Conservation (phyloP, 2,888 invertebrate species). For the Escarpia spicata region DNA sequence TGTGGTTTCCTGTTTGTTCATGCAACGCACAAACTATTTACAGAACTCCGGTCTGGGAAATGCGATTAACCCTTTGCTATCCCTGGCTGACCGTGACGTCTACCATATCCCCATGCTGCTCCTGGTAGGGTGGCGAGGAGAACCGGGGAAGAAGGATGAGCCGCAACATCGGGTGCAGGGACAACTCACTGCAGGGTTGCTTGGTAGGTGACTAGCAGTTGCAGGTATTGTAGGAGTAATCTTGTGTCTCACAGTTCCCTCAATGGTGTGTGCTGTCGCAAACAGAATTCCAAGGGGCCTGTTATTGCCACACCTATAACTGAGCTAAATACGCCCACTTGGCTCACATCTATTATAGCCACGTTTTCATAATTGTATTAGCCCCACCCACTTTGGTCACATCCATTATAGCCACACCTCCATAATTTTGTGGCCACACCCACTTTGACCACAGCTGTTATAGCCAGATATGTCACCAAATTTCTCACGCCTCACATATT, state of each 20-base stretch:
- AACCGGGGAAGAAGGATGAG: slow-evolving; percentile 67
- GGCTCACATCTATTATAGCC: no score
- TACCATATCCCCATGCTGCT: slow-evolving; percentile 67
- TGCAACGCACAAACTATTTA: not conserved
- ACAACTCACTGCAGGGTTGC: slow-evolving; percentile 64
- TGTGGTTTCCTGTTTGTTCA: slow-evolving; percentile 13
- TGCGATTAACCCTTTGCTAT: slow-evolving; percentile 66
- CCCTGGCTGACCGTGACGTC: slow-evolving; percentile 65
- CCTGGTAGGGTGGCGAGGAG: slow-evolving; percentile 67
- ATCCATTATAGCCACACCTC: no score
- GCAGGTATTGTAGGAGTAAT: not conserved
- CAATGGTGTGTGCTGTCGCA: not conserved
- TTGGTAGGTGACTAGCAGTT: slow-evolving; percentile 53
- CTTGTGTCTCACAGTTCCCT: no score
- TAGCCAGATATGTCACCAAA: no score
- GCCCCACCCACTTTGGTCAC: no score
- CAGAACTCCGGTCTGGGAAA: slow-evolving; percentile 67
- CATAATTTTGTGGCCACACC: no score
- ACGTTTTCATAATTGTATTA: no score
- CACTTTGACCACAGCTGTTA: no score
- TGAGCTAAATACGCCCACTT: no score
- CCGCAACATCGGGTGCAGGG: slow-evolving; percentile 67
- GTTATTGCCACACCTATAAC: no score
- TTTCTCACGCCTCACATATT: no score
- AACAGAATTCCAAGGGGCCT: no score